phyloP scores from a whole-genome alignment of 2,888 invertebrate species.

The Argyresthia albistria region DNA sequence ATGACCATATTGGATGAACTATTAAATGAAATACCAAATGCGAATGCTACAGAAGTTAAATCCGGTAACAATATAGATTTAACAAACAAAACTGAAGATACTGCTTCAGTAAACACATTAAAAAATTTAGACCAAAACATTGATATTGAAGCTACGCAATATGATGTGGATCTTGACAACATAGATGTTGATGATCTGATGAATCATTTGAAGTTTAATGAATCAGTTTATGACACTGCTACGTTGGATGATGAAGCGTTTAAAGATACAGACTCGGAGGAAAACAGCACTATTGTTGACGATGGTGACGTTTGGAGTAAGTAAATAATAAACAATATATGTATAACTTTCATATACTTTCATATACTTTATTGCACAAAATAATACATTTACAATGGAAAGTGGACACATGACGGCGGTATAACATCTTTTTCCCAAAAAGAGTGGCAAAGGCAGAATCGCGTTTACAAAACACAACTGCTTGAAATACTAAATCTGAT shows the following conservation, averaged over 20 bases:
- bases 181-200: no score
- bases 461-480: no score
- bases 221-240: background rate
- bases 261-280: slow-evolving; percentile 7
- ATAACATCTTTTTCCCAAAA: no score
- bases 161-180: no score
- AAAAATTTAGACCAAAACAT: no score
- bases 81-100: background rate
- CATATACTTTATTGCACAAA: no score
- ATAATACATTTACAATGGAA: no score
- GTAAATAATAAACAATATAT: background rate
- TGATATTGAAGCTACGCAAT: no score
- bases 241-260: background rate
- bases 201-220: background rate
- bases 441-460: no score
- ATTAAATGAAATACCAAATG: slow-evolving; percentile 22
- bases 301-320: slow-evolving; percentile 43
- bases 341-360: background rate
- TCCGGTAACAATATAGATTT: background rate
- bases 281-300: slow-evolving; percentile 13
- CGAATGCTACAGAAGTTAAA: slow-evolving; percentile 4
- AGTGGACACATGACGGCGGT: no score
- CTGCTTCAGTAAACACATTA: background rate
- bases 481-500: no score
- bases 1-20: slow-evolving; percentile 32